Conservation (phyloP, 2,113 vertebrate species). For the Dendrocopos noguchii region DNA sequence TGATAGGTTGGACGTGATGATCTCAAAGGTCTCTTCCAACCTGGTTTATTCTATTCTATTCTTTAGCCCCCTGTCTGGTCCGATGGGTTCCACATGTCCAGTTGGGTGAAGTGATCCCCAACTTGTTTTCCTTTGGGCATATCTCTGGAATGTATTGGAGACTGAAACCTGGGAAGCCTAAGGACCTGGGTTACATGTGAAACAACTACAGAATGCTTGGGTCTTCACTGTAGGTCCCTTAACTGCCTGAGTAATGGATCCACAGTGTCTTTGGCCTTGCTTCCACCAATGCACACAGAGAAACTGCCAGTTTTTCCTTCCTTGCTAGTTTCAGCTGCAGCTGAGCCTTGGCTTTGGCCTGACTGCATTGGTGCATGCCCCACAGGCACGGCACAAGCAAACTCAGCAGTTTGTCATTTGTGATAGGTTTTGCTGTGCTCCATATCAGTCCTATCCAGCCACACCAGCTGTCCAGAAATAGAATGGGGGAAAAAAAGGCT, state of each 20-base stretch:
- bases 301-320: not conserved
- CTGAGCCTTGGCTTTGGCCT: not conserved
- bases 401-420: not conserved
- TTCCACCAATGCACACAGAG: not conserved
- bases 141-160: not conserved
- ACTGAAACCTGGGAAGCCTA: not conserved
- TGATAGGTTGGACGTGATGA: too few species aligned
- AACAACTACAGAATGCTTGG: not conserved
- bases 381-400: not conserved
- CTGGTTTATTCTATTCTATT: too few species aligned
- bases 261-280: not conserved
- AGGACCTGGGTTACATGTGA: not conserved
- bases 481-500: not conserved
- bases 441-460: not conserved
- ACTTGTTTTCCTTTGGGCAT: not conserved
- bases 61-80: not conserved
- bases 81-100: not conserved
- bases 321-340: not conserved
- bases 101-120: not conserved
- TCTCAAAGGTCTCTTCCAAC: too few species aligned
- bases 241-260: not conserved
- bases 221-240: not conserved
- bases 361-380: not conserved
- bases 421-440: not conserved
- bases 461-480: not conserved